Evolutionary conservation across 2,888 invertebrate species (phyloP).

Genomic region (Chymomyza caudatula): DNA sequence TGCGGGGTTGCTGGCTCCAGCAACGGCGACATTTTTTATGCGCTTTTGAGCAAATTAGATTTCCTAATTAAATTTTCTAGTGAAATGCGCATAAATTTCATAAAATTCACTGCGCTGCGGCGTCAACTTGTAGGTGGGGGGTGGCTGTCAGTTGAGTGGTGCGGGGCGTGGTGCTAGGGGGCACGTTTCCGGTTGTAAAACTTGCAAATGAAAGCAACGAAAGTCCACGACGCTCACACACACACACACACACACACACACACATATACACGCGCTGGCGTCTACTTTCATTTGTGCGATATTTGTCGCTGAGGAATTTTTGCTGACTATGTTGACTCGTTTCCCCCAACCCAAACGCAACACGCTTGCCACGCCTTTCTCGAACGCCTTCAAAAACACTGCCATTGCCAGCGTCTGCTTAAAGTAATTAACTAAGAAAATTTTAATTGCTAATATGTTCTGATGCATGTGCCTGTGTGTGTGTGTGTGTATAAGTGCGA

Average conservation of each 20-base stretch:
- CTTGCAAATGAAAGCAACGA: neutral
- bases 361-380: neutral
- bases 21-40: conserved; percentile 73
- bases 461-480: conserved; percentile 59
- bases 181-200: neutral
- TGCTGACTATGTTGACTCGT: conserved; percentile 14
- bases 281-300: conserved; percentile 65
- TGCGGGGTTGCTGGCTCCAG: neutral
- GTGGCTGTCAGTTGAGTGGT: neutral
- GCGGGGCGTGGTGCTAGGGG: neutral
- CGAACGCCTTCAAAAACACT: too few species aligned
- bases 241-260: neutral
- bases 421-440: conserved; percentile 78
- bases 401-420: conserved; percentile 58
- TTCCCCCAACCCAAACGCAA: neutral
- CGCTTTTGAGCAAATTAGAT: conserved; percentile 78
- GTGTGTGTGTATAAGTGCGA: conserved; percentile 13
- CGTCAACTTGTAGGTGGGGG: neutral
- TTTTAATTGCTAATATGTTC: conserved; percentile 78
- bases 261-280: conserved; percentile 22
- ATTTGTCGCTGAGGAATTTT: conserved; percentile 47
- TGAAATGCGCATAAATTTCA: conserved; percentile 73
- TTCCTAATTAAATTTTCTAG: conserved; percentile 78
- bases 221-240: neutral
- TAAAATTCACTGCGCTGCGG: conserved; percentile 53